These are phyloP conservation scores for Aphis gossypii DNA, from an alignment of 1,140 invertebrate species.

Conservation along the genomic window DNA sequence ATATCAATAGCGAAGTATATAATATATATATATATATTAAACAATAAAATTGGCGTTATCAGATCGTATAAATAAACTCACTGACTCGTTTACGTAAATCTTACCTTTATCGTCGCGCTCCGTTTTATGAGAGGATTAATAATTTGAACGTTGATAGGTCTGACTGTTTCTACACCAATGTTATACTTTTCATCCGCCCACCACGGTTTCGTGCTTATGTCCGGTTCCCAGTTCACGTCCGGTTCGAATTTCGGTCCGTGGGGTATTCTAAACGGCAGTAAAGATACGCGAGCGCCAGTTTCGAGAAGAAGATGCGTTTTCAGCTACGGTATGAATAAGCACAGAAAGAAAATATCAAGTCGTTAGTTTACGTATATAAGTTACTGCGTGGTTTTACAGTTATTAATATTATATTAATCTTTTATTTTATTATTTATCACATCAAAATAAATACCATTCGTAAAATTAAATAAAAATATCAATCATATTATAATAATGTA, in stretches of 20 bases:
- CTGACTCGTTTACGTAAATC: not conserved
- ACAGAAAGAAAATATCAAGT: no score
- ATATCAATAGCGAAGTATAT: no score
- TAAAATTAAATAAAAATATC: no score
- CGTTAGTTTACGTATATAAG: no score
- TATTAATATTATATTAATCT: no score
- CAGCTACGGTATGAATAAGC: not conserved
- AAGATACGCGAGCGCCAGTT: not conserved
- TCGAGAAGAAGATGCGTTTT: not conserved
- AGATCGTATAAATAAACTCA: not conserved
- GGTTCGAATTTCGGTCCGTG: not conserved
- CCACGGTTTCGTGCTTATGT: not conserved
- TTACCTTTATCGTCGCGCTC: conserved; percentile 17
- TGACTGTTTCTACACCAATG: not conserved
- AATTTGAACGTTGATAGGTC: not conserved
- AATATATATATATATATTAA: not conserved
- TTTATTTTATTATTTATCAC: no score
- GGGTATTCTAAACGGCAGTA: not conserved
- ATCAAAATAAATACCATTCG: no score
- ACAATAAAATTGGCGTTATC: not conserved
- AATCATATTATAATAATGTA: no score
- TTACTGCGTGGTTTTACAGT: no score
- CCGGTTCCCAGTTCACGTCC: not conserved
- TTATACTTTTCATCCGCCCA: conserved; percentile 48
- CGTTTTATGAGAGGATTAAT: conserved; percentile 1